These are phyloP conservation scores for Danaus chrysippus DNA, from an alignment of 2,888 invertebrate species.

Conservation along the genomic window DNA sequence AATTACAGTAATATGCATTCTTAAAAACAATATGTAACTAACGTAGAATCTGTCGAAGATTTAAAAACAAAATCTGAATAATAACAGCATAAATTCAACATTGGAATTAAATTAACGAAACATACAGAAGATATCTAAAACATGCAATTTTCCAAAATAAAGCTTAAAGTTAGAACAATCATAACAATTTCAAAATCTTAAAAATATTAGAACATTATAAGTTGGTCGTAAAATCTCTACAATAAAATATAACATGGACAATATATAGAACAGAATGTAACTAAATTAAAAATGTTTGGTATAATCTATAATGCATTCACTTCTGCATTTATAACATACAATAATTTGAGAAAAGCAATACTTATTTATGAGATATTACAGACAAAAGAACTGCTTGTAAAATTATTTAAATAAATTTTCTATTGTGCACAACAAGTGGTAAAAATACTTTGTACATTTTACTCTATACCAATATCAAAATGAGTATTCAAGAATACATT, in stretches of 20 bases:
- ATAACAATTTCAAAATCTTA: conserved; percentile 14
- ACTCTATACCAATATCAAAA: conserved; percentile 27
- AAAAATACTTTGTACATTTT: conserved; percentile 23
- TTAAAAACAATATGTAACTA: neutral
- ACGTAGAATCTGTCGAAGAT: neutral
- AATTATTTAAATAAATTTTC: conserved; percentile 20
- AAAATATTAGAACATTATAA: conserved; percentile 17
- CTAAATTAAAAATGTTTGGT: neutral
- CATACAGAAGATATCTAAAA: conserved; percentile 3
- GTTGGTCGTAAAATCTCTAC: conserved; percentile 16
- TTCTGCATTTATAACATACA: conserved; percentile 3
- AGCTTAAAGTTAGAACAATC: conserved; percentile 12
- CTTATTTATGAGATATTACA: conserved; percentile 10
- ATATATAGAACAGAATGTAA: conserved; percentile 10
- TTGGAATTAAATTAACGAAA: conserved; percentile 4
- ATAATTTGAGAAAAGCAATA: conserved; percentile 10
- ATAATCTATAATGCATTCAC: neutral
- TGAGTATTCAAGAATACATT: conserved; percentile 27
- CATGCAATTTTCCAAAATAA: conserved; percentile 7
- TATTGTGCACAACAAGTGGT: conserved; percentile 26
- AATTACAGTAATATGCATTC: neutral
- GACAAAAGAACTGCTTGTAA: conserved; percentile 20
- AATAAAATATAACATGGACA: conserved; percentile 19
- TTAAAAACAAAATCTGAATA: neutral
- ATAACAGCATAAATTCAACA: neutral